These are phyloP conservation scores for Drosophila suboccidentalis DNA, from an alignment of 2,888 invertebrate genomes.

Conservation along the genomic window DNA sequence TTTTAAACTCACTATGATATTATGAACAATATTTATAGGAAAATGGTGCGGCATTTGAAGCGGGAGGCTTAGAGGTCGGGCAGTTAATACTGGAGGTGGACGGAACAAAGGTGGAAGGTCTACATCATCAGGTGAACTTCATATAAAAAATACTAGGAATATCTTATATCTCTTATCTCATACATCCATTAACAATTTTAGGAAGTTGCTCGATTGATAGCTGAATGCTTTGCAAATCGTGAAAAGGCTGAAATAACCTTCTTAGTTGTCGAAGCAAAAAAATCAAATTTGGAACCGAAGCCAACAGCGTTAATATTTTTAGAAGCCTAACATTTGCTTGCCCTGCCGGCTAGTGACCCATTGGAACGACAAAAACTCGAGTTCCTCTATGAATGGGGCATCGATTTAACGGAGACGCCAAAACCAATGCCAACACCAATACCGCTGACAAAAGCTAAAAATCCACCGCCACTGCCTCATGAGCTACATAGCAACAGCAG, in stretches of 20 bases:
- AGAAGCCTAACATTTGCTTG: conserved; percentile 96
- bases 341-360: conserved; percentile 92
- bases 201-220: conserved; percentile 96
- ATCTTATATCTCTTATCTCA: background rate
- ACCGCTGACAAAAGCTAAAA: conserved; percentile 85
- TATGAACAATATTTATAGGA: conserved; percentile 88
- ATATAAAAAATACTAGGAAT: no score
- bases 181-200: conserved; percentile 35
- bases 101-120: conserved; percentile 91
- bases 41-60: conserved; percentile 96
- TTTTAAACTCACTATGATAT: background rate
- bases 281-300: conserved; percentile 96
- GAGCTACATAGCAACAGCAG: conserved; percentile 59
- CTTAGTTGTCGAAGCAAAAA: conserved; percentile 96
- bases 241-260: conserved; percentile 96
- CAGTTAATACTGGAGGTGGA: conserved; percentile 97
- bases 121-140: conserved; percentile 90
- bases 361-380: conserved; percentile 84
- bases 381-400: conserved; percentile 84
- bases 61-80: conserved; percentile 96
- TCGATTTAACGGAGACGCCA: conserved; percentile 85
- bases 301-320: conserved; percentile 95
- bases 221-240: conserved; percentile 96
- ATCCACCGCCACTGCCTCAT: conserved; percentile 86
- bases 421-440: conserved; percentile 85